Percentiles rank a stretch among this genome's conserved stretches.
Conservation (phyloP, 2,113 vertebrate genomes). For the Acanthisitta chloris region DNA sequence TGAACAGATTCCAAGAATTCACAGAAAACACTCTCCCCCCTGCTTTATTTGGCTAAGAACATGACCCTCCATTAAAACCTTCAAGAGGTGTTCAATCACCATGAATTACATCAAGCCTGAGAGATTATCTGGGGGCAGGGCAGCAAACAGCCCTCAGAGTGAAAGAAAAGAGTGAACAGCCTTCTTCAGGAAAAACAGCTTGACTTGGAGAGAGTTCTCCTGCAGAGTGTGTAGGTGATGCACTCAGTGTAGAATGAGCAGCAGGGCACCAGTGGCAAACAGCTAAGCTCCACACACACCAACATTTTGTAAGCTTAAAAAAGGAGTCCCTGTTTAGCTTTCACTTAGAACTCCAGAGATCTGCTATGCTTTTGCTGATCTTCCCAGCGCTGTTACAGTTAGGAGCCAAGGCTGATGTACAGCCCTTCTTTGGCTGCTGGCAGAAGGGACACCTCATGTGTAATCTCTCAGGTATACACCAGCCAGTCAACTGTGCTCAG, state of each 20-base stretch:
- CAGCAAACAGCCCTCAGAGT: not conserved
- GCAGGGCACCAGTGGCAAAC: not conserved
- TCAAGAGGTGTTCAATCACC: not conserved
- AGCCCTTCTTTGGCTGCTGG: not conserved
- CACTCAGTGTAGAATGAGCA: not conserved
- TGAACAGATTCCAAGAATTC: not conserved
- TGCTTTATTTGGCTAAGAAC: not conserved
- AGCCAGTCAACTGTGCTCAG: not conserved
- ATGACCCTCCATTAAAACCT: not conserved
- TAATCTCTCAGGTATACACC: not conserved
- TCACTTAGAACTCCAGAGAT: not conserved
- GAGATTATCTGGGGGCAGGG: not conserved
- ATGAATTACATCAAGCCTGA: not conserved
- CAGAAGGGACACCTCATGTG: not conserved
- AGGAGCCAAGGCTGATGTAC: not conserved
- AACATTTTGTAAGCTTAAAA: not conserved
- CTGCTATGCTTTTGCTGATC: not conserved
- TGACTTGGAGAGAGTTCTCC: not conserved
- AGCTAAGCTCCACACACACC: not conserved
- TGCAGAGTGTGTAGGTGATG: not conserved
- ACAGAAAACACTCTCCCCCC: not conserved
- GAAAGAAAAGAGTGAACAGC: not conserved
- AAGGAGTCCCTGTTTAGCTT: not conserved
- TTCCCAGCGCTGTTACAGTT: not conserved
- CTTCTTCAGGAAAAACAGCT: not conserved